phyloP scores from a whole-genome alignment of 2,797 vertebrate genomes.

The Alauda arvensis region DNA sequence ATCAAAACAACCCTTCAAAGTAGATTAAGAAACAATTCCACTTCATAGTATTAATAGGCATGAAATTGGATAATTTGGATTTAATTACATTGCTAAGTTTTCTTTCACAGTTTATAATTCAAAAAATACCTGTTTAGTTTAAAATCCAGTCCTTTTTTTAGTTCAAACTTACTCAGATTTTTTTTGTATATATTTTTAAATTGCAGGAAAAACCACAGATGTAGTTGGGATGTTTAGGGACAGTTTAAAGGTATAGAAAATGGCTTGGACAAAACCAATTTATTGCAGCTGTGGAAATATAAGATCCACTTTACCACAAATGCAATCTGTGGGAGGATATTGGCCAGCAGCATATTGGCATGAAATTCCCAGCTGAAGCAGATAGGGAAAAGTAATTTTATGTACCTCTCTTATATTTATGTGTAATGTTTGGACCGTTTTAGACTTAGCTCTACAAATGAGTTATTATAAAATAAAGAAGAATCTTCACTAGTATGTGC shows the following conservation, averaged over 20 bases:
- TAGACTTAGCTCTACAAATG: not conserved
- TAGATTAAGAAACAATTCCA: conserved; percentile 61
- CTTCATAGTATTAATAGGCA: conserved; percentile 58
- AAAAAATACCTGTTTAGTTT: conserved; percentile 53
- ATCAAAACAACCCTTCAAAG: conserved; percentile 65
- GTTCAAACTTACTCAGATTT: not conserved
- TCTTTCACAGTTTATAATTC: conserved; percentile 45
- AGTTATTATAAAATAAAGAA: not conserved
- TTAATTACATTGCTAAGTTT: conserved; percentile 59
- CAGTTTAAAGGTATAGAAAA: conserved; percentile 9
- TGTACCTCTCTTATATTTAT: not conserved
- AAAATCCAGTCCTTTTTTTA: conserved; percentile 24
- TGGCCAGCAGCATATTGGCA: conserved; percentile 15
- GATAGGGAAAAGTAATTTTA: conserved; percentile 34
- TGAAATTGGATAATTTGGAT: conserved; percentile 68
- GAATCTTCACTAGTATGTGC: not conserved
- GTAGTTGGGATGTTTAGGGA: not conserved
- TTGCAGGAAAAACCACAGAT: not conserved
- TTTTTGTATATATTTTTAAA: not conserved
- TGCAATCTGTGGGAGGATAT: conserved; percentile 10
- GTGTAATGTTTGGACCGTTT: not conserved
- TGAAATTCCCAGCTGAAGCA: conserved; percentile 29
- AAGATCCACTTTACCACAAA: conserved; percentile 17
- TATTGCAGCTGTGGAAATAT: conserved; percentile 21
- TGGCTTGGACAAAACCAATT: conserved; percentile 9